Evolutionary conservation across 2,797 vertebrate genomes (phyloP).

Genomic region (Sebastes paucispinis): DNA sequence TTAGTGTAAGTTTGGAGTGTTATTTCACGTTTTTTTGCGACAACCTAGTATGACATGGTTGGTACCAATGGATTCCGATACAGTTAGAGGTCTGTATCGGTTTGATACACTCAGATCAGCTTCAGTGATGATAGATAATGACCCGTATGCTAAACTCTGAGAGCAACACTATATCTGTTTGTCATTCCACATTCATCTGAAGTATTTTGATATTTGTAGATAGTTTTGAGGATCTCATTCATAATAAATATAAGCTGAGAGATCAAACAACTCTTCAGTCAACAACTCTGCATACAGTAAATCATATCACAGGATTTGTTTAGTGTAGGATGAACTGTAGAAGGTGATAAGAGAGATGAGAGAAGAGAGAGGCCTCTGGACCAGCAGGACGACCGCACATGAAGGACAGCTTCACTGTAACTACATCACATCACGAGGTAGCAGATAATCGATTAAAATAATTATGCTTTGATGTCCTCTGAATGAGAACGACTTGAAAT

Average conservation of each 20-base stretch:
- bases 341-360: background rate
- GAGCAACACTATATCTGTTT: background rate
- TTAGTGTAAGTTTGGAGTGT: too few relatives aligned
- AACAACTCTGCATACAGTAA: background rate
- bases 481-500: constrained; percentile 27
- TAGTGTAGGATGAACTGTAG: background rate
- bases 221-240: background rate
- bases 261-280: background rate
- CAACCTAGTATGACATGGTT: too few relatives aligned
- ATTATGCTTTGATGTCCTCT: constrained; percentile 49
- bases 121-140: background rate
- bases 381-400: constrained; percentile 8
- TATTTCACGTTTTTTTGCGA: too few relatives aligned
- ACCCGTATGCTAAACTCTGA: background rate
- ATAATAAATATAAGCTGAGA: background rate
- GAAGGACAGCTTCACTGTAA: constrained; percentile 61
- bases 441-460: constrained; percentile 65
- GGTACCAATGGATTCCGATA: background rate
- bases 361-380: background rate
- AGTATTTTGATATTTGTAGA: background rate
- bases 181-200: background rate
- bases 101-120: too few relatives aligned
- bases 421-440: constrained; percentile 1
- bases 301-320: background rate
- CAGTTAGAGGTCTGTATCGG: background rate